phyloP scores from a whole-genome alignment of 2,113 vertebrate genomes.

The Syngnathus scovelli region DNA sequence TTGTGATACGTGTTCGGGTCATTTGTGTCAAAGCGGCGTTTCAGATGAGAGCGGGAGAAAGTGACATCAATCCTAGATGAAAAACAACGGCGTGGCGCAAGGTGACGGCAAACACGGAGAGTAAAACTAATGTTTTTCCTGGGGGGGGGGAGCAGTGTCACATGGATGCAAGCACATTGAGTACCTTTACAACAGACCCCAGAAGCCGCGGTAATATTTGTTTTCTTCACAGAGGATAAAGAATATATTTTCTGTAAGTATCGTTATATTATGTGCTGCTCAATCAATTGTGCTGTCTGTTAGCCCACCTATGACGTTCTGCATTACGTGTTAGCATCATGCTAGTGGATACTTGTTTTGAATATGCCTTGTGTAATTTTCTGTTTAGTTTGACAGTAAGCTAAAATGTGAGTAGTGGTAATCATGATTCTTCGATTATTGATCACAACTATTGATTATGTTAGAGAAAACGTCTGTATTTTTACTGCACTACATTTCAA shows the following conservation, averaged over 20 bases:
- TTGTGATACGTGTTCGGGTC: background rate
- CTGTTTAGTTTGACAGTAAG: too few relatives aligned
- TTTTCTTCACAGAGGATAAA: background rate
- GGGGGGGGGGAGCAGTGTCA: background rate
- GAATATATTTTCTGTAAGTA: background rate
- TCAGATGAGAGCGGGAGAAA: slow-evolving; percentile 1
- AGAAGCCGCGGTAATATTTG: background rate
- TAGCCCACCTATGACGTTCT: background rate
- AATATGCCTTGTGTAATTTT: too few relatives aligned
- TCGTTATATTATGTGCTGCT: background rate
- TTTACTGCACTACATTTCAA: too few relatives aligned
- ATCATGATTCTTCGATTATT: too few relatives aligned
- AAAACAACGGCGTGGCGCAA: slow-evolving; percentile 17
- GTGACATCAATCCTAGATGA: slow-evolving; percentile 19
- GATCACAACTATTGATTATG: too few relatives aligned
- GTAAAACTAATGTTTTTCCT: background rate
- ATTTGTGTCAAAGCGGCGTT: slow-evolving; percentile 1
- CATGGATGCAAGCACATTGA: background rate
- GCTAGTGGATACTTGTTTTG: background rate
- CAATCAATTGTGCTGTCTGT: background rate
- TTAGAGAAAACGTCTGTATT: too few relatives aligned
- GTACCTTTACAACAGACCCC: background rate
- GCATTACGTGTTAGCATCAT: background rate
- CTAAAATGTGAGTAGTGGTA: too few relatives aligned
- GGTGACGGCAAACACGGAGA: background rate